Evolutionary conservation across 2,888 invertebrate genomes (phyloP).

Genomic region (Conus canariensis): DNA sequence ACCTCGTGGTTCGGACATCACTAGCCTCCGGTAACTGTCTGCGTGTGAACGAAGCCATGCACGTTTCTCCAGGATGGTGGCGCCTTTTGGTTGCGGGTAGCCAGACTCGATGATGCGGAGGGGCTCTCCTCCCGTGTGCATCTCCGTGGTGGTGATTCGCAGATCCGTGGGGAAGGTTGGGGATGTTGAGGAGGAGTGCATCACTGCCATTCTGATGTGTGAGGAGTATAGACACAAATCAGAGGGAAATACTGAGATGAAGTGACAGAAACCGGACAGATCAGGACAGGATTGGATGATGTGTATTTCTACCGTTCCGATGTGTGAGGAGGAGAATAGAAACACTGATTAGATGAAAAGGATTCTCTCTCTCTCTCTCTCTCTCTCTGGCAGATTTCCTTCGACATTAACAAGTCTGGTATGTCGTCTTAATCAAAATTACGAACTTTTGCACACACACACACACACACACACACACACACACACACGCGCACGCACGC

Average conservation of each 20-base stretch:
- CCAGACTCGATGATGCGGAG: constrained; percentile 75
- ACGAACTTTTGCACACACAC: no score
- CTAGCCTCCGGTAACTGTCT: constrained; percentile 72
- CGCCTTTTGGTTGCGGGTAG: constrained; percentile 67
- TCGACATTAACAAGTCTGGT: no score
- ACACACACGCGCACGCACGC: no score
- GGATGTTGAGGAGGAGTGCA: background rate
- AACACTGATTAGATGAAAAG: no score
- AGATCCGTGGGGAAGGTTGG: constrained; percentile 31
- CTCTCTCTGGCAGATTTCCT: no score
- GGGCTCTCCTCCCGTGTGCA: constrained; percentile 79
- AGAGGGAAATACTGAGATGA: no score
- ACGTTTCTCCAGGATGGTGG: constrained; percentile 75
- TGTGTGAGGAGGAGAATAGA: no score
- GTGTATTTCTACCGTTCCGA: no score
- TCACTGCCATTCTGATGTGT: background rate
- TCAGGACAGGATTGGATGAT: background rate
- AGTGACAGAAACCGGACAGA: background rate
- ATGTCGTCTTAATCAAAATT: no score
- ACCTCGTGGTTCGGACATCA: constrained; percentile 78
- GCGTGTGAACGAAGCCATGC: constrained; percentile 61
- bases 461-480: no score
- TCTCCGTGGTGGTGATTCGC: constrained; percentile 71
- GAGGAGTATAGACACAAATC: no score
- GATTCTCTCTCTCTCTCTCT: no score